phyloP scores from a whole-genome alignment of 2,113 vertebrate species.

The Dendropsophus ebraccatus region DNA sequence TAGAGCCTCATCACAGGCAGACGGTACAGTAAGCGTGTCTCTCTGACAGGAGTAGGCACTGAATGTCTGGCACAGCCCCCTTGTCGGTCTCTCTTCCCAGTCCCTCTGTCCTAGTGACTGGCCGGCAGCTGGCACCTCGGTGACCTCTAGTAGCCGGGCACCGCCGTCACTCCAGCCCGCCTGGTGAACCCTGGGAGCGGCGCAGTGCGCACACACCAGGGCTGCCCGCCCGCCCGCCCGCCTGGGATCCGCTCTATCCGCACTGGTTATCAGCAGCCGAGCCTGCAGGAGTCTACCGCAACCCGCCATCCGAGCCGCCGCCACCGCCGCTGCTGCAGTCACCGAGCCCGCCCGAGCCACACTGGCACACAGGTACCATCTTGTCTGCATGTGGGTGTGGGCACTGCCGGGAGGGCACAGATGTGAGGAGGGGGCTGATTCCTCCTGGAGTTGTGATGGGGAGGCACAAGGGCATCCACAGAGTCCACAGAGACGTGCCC shows the following conservation, averaged over 20 bases:
- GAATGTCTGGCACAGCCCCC: slow-evolving; percentile 31
- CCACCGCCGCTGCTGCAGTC: slow-evolving; percentile 21
- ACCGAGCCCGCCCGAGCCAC: neutral
- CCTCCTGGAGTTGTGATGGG: neutral
- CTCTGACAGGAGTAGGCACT: neutral
- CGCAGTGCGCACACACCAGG: slow-evolving; percentile 27
- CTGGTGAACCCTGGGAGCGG: slow-evolving; percentile 6
- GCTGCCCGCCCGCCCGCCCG: no score
- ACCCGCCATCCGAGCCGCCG: slow-evolving; percentile 8
- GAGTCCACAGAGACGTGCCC: neutral
- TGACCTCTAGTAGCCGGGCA: slow-evolving; percentile 25
- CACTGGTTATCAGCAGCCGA: slow-evolving; percentile 24
- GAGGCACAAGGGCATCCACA: neutral
- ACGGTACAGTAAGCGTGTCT: slow-evolving; percentile 30
- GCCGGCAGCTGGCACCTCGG: neutral
- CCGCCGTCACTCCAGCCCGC: neutral
- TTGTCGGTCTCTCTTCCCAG: neutral
- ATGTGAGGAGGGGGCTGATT: neutral
- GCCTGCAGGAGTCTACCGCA: slow-evolving; percentile 20
- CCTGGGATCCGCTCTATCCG: slow-evolving; percentile 24
- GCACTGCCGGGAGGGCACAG: neutral
- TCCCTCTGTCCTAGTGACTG: neutral
- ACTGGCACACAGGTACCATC: slow-evolving; percentile 58
- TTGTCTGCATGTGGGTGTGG: slow-evolving; percentile 13
- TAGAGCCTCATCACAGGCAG: slow-evolving; percentile 23